These are phyloP conservation scores for Decapterus maruadsi DNA, from an alignment of 2,797 vertebrate genomes.

Conservation along the genomic window DNA sequence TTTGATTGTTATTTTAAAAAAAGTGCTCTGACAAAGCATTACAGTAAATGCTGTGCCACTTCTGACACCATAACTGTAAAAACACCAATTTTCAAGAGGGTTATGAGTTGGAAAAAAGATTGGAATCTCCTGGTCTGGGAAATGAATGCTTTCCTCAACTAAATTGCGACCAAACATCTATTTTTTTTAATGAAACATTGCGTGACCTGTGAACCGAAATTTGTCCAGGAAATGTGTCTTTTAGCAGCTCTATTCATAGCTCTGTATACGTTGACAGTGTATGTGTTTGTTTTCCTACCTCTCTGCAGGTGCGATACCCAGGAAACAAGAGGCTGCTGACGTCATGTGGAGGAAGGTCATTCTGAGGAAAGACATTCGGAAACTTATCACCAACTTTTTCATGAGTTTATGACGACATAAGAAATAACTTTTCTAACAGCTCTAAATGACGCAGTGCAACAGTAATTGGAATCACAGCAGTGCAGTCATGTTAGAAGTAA, in stretches of 20 bases:
- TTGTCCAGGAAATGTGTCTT: not conserved
- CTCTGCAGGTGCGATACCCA: not conserved
- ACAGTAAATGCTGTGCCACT: no score
- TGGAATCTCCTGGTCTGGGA: no score
- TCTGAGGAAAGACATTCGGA: not conserved
- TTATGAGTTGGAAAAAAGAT: no score
- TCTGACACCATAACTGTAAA: no score
- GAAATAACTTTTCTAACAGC: not conserved
- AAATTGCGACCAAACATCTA: not conserved
- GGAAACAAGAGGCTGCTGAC: not conserved
- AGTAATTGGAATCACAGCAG: not conserved
- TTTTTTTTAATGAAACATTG: no score
- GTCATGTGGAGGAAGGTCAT: no score
- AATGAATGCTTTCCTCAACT: not conserved
- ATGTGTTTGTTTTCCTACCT: not conserved
- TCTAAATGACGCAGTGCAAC: not conserved
- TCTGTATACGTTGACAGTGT: no score
- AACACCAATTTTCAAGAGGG: no score
- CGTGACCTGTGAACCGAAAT: no score
- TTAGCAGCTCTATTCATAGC: not conserved
- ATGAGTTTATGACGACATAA: not conserved
- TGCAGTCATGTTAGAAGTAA: not conserved
- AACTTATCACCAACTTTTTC: not conserved
- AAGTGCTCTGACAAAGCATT: no score
- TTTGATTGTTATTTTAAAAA: no score